Evolutionary conservation across 2,113 vertebrate genomes (phyloP).

Genomic region (Choloepus hoffmanni): DNA sequence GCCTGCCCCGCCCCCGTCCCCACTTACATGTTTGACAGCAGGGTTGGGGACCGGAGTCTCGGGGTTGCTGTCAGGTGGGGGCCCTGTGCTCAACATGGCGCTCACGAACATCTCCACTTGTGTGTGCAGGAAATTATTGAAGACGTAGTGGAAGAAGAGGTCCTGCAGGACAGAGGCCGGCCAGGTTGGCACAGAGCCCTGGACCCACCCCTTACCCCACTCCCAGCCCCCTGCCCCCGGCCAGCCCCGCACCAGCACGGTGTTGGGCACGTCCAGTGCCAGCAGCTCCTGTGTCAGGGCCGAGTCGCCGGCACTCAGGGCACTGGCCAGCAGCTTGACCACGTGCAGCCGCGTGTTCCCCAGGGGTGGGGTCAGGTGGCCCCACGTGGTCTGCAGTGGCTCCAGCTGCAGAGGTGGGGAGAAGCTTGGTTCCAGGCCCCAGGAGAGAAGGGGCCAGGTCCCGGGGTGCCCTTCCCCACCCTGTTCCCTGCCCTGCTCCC

Average conservation of each 20-base stretch:
- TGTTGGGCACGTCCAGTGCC: conserved; percentile 82
- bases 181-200: neutral
- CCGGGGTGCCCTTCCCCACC: neutral
- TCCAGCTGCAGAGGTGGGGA: conserved; percentile 72
- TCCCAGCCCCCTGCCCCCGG: neutral
- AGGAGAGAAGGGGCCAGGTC: neutral
- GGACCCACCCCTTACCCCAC: fast-evolving
- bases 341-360: conserved; percentile 86
- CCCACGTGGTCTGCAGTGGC: conserved; percentile 83
- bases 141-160: conserved; percentile 87
- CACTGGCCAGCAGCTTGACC: conserved; percentile 84
- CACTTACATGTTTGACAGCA: conserved; percentile 83
- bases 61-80: conserved; percentile 46
- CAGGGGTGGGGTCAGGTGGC: conserved; percentile 82
- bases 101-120: conserved; percentile 86
- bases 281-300: conserved; percentile 84
- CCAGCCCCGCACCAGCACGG: conserved; percentile 82
- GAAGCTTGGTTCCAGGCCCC: neutral
- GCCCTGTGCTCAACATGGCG: conserved; percentile 72
- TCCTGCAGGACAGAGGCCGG: conserved; percentile 73
- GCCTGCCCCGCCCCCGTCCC: no score
- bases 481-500: fast-evolving
- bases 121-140: conserved; percentile 87
- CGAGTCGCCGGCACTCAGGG: conserved; percentile 79
- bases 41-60: conserved; percentile 57